Evolutionary conservation across 1,140 invertebrate species (phyloP).

Genomic region (Philotrypesis tridentata): DNA sequence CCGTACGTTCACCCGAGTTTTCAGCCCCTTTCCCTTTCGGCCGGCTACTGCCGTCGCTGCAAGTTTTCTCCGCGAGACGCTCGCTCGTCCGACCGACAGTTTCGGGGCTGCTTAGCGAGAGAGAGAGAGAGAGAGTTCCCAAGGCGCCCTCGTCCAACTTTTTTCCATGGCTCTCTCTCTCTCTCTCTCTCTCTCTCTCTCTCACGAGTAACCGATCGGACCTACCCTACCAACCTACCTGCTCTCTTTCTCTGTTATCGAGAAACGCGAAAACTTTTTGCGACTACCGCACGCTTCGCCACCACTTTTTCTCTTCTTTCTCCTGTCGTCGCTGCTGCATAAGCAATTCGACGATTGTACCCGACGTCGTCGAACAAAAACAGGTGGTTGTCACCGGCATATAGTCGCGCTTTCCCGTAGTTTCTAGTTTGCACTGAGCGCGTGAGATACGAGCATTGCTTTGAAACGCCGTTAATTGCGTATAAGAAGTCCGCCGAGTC

Average conservation of each 20-base stretch:
- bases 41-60: background rate
- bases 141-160: background rate
- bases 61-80: background rate
- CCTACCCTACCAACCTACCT: no score
- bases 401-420: no score
- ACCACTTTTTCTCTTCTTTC: background rate
- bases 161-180: no score
- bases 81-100: background rate
- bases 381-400: slow-evolving; percentile 34
- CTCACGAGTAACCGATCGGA: no score
- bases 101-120: slow-evolving; percentile 10
- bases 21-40: background rate
- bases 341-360: background rate
- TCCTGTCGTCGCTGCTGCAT: background rate
- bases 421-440: no score
- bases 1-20: background rate
- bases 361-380: slow-evolving; percentile 32
- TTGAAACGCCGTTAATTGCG: no score
- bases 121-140: background rate
- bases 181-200: no score
- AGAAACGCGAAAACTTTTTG: background rate
- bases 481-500: no score
- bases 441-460: no score
- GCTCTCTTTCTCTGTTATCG: no score
- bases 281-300: background rate